These are phyloP conservation scores for Nothura maculosa DNA, from an alignment of 2,797 vertebrate species.

Conservation along the genomic window DNA sequence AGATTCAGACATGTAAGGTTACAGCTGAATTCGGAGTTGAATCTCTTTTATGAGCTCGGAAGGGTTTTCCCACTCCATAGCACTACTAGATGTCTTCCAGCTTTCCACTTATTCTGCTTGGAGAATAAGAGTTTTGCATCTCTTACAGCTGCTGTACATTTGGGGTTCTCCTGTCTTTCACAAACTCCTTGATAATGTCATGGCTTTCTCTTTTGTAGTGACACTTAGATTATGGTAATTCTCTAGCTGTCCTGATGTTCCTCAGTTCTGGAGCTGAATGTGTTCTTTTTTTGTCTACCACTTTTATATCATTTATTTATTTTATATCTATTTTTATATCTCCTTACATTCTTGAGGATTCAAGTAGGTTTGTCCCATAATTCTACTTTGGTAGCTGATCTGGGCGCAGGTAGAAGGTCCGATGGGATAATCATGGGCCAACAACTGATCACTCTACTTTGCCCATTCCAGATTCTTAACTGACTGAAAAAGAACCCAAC, in stretches of 20 bases:
- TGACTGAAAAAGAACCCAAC: conserved; percentile 5
- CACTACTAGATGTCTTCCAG: neutral
- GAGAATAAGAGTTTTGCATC: neutral
- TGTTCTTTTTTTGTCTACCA: neutral
- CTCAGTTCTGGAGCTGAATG: neutral
- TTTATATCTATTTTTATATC: neutral
- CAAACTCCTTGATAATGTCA: neutral
- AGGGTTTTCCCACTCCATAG: neutral
- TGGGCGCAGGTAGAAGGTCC: neutral
- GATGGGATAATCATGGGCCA: neutral
- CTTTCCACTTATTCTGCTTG: neutral
- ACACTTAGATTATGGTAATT: neutral
- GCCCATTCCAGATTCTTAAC: neutral
- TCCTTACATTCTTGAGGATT: neutral
- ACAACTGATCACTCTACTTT: neutral
- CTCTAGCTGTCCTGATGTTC: neutral
- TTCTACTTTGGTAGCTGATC: neutral
- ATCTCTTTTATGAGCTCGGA: neutral
- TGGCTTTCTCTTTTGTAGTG: neutral
- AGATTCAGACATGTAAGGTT: neutral
- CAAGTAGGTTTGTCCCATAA: neutral
- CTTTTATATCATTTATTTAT: neutral
- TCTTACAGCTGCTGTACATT: neutral
- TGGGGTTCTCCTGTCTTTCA: neutral
- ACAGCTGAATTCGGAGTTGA: neutral